Percentiles rank a stretch among this genome's conserved stretches.
These are phyloP conservation scores for Onchidella celtica DNA, from an alignment of 2,888 invertebrate genomes.

Conservation along the genomic window DNA sequence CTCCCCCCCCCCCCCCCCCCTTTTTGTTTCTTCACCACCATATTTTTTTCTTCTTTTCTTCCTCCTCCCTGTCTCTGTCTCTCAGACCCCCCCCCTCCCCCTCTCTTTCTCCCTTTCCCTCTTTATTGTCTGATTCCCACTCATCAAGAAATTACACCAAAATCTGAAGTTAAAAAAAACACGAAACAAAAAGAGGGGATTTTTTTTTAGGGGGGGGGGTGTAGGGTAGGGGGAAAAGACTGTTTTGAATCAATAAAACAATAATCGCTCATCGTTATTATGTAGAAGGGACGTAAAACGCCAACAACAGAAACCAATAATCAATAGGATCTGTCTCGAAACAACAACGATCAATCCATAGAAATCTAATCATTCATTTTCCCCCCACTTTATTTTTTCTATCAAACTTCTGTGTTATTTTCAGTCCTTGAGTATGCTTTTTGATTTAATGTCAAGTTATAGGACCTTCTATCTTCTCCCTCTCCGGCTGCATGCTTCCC, in stretches of 20 bases:
- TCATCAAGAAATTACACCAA: background rate
- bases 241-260: background rate
- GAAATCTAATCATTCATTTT: background rate
- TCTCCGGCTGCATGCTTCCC: no score
- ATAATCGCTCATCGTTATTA: background rate
- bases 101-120: constrained; percentile 6
- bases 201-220: no score
- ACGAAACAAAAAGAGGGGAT: no score
- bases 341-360: no score
- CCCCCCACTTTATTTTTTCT: background rate
- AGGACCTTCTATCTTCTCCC: no score
- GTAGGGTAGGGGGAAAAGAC: no score
- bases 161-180: no score
- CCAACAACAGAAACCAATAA: no score
- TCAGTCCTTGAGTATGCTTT: background rate
- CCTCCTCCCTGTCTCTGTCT: background rate
- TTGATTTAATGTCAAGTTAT: no score
- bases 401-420: no score
- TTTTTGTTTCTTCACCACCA: background rate
- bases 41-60: constrained; percentile 1
- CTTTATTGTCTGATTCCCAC: constrained; percentile 22
- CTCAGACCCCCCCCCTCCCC: background rate
- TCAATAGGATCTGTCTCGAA: no score
- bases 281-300: no score
- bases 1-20: background rate